phyloP scores from a whole-genome alignment of 2,797 vertebrate species.

The Sus cebifrons region DNA sequence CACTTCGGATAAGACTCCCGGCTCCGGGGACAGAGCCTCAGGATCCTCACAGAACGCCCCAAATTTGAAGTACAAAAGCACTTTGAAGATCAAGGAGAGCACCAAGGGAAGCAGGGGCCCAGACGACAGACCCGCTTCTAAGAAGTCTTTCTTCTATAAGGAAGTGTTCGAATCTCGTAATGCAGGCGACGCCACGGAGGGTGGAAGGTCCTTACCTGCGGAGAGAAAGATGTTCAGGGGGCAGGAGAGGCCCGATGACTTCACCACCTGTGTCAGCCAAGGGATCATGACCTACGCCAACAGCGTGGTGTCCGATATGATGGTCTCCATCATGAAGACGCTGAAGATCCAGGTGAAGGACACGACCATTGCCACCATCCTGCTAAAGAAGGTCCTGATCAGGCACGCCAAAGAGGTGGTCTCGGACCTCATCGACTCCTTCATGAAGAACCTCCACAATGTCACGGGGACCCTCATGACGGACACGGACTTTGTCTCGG shows the following conservation, averaged over 20 bases:
- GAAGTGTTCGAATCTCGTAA: slow-evolving; percentile 81
- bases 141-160: slow-evolving; percentile 86
- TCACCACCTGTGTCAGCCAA: slow-evolving; percentile 81
- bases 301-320: slow-evolving; percentile 83
- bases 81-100: slow-evolving; percentile 77
- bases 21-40: slow-evolving; percentile 61
- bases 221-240: slow-evolving; percentile 60
- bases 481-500: slow-evolving; percentile 86
- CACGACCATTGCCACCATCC: slow-evolving; percentile 77
- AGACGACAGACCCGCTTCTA: slow-evolving; percentile 74
- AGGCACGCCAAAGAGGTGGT: slow-evolving; percentile 81
- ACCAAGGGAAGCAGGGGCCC: slow-evolving; percentile 36
- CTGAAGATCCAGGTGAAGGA: slow-evolving; percentile 81
- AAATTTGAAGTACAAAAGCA: slow-evolving; percentile 75
- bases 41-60: slow-evolving; percentile 1
- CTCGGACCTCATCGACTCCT: slow-evolving; percentile 84
- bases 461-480: slow-evolving; percentile 83
- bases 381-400: slow-evolving; percentile 84
- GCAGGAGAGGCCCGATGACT: slow-evolving; percentile 71
- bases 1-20: slow-evolving; percentile 56
- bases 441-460: slow-evolving; percentile 76
- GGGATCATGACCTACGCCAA: slow-evolving; percentile 85
- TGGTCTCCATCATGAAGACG: slow-evolving; percentile 87
- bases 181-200: slow-evolving; percentile 60
- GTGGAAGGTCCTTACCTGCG: background rate